phyloP scores from a whole-genome alignment of 35 echinoderm and acorn worm genomes.

The Acanthaster planci region DNA sequence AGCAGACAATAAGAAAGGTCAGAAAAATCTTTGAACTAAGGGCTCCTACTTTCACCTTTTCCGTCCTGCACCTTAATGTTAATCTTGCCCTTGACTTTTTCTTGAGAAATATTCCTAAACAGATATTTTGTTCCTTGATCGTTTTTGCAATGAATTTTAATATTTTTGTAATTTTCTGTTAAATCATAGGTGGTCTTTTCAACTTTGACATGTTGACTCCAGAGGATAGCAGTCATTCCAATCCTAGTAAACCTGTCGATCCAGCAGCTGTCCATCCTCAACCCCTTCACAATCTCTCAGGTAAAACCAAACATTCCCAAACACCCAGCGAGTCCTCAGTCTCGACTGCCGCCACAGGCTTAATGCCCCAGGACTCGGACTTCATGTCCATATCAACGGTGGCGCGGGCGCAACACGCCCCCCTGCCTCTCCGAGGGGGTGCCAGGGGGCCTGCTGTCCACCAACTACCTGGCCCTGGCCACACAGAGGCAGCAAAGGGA shows the following conservation, averaged over 20 bases:
- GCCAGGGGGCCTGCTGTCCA: neutral
- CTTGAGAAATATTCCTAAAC: too few species aligned
- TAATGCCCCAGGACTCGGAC: conserved; percentile 38
- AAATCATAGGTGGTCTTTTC: conserved; percentile 43
- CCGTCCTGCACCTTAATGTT: too few species aligned
- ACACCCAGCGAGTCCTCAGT: conserved; percentile 10
- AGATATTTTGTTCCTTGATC: neutral
- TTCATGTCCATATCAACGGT: conserved; percentile 37
- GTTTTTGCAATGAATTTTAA: too few species aligned
- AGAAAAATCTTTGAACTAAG: neutral
- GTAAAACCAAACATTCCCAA: conserved; percentile 29
- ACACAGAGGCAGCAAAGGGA: neutral
- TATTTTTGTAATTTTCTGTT: too few species aligned
- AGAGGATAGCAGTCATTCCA: neutral
- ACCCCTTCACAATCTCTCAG: neutral
- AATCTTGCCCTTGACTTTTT: too few species aligned
- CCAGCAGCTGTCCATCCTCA: neutral
- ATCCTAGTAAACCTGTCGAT: neutral
- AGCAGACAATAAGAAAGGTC: conserved; percentile 92
- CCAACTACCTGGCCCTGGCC: neutral
- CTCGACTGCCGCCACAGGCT: neutral
- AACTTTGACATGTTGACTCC: conserved; percentile 54
- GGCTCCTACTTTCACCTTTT: too few species aligned
- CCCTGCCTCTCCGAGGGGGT: neutral
- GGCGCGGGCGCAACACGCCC: conserved; percentile 30